Conservation (phyloP, 2,888 invertebrate species). For the Polyommatus icarus region DNA sequence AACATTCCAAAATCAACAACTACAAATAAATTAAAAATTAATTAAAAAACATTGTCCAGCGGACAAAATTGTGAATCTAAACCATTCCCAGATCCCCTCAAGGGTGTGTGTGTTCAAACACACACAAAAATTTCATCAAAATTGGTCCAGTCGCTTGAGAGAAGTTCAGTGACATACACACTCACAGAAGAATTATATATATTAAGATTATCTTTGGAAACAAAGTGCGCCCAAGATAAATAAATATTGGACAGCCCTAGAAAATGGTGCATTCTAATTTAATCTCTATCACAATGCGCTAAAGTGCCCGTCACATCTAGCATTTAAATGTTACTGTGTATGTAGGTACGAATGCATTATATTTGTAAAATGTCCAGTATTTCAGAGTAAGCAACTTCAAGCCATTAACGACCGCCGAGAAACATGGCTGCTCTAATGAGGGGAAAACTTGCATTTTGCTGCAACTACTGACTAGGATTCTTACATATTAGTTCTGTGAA, state of each 20-base stretch:
- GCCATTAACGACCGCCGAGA: constrained; percentile 28
- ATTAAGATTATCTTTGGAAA: constrained; percentile 44
- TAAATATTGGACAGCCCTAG: constrained; percentile 43
- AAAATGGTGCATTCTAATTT: not conserved
- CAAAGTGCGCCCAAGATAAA: constrained; percentile 44
- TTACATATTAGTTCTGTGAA: constrained; percentile 23
- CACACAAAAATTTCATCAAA: too few species aligned
- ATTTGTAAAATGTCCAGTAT: constrained; percentile 31
- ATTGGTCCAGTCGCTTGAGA: too few species aligned
- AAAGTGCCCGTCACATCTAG: not conserved
- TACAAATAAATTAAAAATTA: too few species aligned
- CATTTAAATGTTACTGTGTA: constrained; percentile 26
- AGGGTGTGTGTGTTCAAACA: too few species aligned
- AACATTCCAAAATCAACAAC: too few species aligned
- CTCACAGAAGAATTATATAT: too few species aligned
- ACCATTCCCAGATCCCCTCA: too few species aligned
- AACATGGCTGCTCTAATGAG: constrained; percentile 28
- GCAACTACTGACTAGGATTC: constrained; percentile 16
- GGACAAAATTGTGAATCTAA: too few species aligned
- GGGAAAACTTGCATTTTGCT: constrained; percentile 12
- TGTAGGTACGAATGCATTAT: constrained; percentile 30
- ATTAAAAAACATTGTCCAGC: too few species aligned
- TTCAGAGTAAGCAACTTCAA: constrained; percentile 24
- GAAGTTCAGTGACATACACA: too few species aligned
- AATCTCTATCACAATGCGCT: not conserved